Evolutionary conservation across 2,113 vertebrate species (phyloP).

Genomic region (Carollia perspicillata): DNA sequence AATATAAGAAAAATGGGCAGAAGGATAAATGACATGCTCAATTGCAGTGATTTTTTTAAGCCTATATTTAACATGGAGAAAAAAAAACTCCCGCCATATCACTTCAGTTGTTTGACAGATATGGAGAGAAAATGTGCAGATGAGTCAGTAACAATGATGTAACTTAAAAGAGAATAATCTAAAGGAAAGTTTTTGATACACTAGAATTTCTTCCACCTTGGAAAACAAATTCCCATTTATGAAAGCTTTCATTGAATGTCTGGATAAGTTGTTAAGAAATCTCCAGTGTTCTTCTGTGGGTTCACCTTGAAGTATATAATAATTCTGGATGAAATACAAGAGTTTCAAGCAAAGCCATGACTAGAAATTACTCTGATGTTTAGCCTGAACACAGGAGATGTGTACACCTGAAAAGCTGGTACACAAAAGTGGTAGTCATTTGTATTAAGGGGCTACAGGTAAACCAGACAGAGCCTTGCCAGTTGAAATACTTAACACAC

Average conservation of each 20-base stretch:
- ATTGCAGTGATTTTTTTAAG: slow-evolving; percentile 58
- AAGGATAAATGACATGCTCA: slow-evolving; percentile 74
- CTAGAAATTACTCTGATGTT: not conserved
- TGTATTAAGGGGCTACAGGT: not conserved
- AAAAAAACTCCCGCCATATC: slow-evolving; percentile 62
- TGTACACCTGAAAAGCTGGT: not conserved
- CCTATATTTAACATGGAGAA: slow-evolving; percentile 66
- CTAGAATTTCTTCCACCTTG: slow-evolving; percentile 39
- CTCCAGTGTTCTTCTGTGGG: slow-evolving; percentile 33
- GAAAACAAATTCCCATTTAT: slow-evolving; percentile 50
- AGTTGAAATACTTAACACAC: not conserved
- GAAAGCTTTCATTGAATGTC: slow-evolving; percentile 64
- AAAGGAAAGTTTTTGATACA: slow-evolving; percentile 60
- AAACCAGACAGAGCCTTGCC: not conserved
- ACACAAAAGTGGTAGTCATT: not conserved
- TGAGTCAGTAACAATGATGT: slow-evolving; percentile 55
- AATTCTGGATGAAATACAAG: slow-evolving; percentile 33
- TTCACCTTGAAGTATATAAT: slow-evolving; percentile 49
- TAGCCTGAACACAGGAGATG: not conserved
- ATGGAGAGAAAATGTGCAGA: slow-evolving; percentile 61
- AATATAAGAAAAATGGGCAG: slow-evolving; percentile 76
- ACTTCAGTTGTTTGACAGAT: slow-evolving; percentile 66
- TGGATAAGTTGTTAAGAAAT: slow-evolving; percentile 61
- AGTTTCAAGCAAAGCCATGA: slow-evolving; percentile 26
- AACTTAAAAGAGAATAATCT: slow-evolving; percentile 59